Evolutionary conservation across 2,888 invertebrate genomes (phyloP).

Genomic region (Crocallis elinguaria): DNA sequence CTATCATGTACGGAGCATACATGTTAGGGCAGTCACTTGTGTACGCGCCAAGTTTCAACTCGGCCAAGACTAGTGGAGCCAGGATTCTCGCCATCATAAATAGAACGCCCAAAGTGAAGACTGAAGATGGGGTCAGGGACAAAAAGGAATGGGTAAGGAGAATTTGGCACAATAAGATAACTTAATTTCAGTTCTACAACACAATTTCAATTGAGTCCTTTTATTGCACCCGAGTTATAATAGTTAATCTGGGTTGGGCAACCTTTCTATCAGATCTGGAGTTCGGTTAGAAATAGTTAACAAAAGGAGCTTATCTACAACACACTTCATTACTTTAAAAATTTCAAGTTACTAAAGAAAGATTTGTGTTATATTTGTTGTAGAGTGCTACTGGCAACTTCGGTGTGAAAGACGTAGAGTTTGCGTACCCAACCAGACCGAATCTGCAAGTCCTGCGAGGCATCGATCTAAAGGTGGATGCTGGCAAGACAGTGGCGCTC

Average conservation of each 20-base stretch:
- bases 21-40: conserved; percentile 91
- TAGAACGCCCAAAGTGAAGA: conserved; percentile 65
- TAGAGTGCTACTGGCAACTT: conserved; percentile 88
- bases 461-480: conserved; percentile 86
- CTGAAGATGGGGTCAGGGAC: conserved; percentile 65
- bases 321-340: no score
- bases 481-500: conserved; percentile 90
- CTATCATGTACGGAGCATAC: conserved; percentile 91
- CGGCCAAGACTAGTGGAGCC: conserved; percentile 84
- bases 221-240: no score
- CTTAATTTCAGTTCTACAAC: no score
- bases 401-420: conserved; percentile 87
- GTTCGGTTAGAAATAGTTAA: no score
- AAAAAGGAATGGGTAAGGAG: conserved; percentile 69
- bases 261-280: no score
- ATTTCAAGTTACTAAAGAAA: no score
- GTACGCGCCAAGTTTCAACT: conserved; percentile 90
- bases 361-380: no score
- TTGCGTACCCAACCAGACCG: conserved; percentile 92
- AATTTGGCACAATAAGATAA: no score
- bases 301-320: no score
- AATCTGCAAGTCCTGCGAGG: conserved; percentile 89
- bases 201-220: no score
- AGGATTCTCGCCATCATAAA: conserved; percentile 67
- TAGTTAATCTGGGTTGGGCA: no score